Percentiles rank a stretch among this genome's conserved stretches.
These are phyloP conservation scores for Acrocephalus scirpaceus DNA, from an alignment of 2,797 vertebrate species.

Conservation along the genomic window DNA sequence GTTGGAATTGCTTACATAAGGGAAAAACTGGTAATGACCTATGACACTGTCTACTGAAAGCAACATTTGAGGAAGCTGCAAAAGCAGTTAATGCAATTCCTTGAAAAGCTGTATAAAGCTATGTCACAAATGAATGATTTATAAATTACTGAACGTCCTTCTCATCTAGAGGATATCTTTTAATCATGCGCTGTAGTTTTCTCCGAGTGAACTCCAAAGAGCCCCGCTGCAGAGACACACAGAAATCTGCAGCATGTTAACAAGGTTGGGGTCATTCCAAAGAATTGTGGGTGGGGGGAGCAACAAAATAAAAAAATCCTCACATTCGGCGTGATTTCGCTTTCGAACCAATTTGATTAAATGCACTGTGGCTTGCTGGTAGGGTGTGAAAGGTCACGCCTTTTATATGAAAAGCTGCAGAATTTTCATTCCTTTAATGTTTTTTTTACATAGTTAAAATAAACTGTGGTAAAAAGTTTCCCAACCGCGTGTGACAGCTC, in stretches of 20 bases:
- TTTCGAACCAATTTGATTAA: slow-evolving; percentile 78
- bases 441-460: slow-evolving; percentile 79
- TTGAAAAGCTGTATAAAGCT: slow-evolving; percentile 76
- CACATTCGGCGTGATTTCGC: slow-evolving; percentile 63
- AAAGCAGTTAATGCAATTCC: slow-evolving; percentile 76
- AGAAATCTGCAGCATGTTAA: slow-evolving; percentile 74
- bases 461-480: slow-evolving; percentile 78
- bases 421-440: slow-evolving; percentile 76
- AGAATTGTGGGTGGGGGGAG: slow-evolving; percentile 43
- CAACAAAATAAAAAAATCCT: slow-evolving; percentile 31
- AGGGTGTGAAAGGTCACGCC: slow-evolving; percentile 67
- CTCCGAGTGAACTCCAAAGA: slow-evolving; percentile 68
- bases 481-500: slow-evolving; percentile 76
- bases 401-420: slow-evolving; percentile 67
- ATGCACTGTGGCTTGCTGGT: slow-evolving; percentile 69
- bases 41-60: slow-evolving; percentile 75
- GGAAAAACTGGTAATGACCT: slow-evolving; percentile 78
- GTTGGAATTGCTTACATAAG: slow-evolving; percentile 79
- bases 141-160: slow-evolving; percentile 78
- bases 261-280: slow-evolving; percentile 72
- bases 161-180: slow-evolving; percentile 78
- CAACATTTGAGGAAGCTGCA: slow-evolving; percentile 74
- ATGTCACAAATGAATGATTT: slow-evolving; percentile 80
- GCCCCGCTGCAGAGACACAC: slow-evolving; percentile 53
- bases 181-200: slow-evolving; percentile 71